Conservation (phyloP, 2,113 vertebrate genomes). For the Semnornis frantzii region DNA sequence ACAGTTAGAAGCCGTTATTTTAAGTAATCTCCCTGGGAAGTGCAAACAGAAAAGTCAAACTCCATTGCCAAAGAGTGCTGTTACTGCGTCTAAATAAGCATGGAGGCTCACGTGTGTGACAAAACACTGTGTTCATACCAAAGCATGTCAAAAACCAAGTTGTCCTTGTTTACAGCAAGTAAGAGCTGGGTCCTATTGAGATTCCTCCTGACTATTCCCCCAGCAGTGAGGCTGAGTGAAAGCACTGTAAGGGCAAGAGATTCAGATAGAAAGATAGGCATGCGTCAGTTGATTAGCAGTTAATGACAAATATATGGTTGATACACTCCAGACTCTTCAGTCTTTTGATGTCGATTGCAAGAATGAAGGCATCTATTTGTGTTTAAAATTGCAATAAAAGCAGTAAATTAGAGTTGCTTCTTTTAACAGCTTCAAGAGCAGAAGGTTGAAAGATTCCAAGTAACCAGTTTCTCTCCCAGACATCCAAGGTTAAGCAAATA, state of each 20-base stretch:
- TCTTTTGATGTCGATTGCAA: conserved; percentile 59
- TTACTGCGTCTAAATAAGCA: background rate
- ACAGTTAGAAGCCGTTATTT: background rate
- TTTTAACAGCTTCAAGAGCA: conserved; percentile 52
- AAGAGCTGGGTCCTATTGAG: background rate
- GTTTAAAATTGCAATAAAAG: conserved; percentile 63
- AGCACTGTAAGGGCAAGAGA: background rate
- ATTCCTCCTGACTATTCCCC: conserved; percentile 4
- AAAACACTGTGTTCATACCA: background rate
- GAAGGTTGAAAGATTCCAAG: conserved; percentile 63
- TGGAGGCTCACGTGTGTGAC: background rate
- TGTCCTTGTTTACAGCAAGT: background rate
- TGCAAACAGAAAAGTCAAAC: background rate
- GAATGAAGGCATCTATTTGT: conserved; percentile 51
- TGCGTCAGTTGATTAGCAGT: conserved; percentile 21
- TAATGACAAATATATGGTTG: conserved; percentile 19
- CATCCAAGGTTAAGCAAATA: conserved; percentile 72
- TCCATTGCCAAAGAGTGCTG: background rate
- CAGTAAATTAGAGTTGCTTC: conserved; percentile 44
- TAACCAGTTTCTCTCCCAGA: conserved; percentile 42
- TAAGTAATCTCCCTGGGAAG: background rate
- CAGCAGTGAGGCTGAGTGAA: background rate
- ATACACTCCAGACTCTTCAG: conserved; percentile 40
- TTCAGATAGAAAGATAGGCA: background rate
- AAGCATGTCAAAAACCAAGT: background rate